A percentile compares a stretch with the other conserved stretches of the same genome.
Evolutionary conservation across 2,888 invertebrate genomes (phyloP).

Genomic region (Megastigmus dorsalis): DNA sequence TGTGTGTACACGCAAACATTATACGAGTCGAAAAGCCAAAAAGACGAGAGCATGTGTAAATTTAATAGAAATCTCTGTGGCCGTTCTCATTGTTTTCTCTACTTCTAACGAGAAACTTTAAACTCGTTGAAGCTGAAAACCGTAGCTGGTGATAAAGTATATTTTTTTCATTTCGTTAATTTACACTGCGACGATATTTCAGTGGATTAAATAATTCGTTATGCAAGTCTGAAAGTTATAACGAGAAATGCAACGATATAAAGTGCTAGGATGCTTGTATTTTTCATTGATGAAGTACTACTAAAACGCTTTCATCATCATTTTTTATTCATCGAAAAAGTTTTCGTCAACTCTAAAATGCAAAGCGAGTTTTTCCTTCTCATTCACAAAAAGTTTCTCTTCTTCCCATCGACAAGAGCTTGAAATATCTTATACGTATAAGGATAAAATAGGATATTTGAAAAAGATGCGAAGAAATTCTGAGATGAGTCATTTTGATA

Average conservation of each 20-base stretch:
- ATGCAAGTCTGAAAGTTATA: no score
- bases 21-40: neutral
- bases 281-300: conserved; percentile 17
- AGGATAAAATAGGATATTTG: neutral
- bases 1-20: neutral
- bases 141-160: no score
- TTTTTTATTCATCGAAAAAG: conserved; percentile 48
- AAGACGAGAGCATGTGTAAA: neutral
- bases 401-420: neutral
- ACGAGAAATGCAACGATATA: neutral
- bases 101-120: no score
- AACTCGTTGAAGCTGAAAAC: neutral
- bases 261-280: neutral
- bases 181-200: no score
- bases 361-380: conserved; percentile 17
- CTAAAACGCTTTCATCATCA: conserved; percentile 7
- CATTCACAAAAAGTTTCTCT: conserved; percentile 20
- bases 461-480: conserved; percentile 27
- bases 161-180: no score
- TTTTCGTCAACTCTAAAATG: conserved; percentile 20
- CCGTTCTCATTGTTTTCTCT: neutral
- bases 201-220: no score
- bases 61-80: neutral
- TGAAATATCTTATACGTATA: neutral
- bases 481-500: neutral